A percentile compares a stretch with the other conserved stretches of the same genome.
These are phyloP conservation scores for Euleptes europaea DNA, from an alignment of 2,113 vertebrate genomes.

Conservation along the genomic window DNA sequence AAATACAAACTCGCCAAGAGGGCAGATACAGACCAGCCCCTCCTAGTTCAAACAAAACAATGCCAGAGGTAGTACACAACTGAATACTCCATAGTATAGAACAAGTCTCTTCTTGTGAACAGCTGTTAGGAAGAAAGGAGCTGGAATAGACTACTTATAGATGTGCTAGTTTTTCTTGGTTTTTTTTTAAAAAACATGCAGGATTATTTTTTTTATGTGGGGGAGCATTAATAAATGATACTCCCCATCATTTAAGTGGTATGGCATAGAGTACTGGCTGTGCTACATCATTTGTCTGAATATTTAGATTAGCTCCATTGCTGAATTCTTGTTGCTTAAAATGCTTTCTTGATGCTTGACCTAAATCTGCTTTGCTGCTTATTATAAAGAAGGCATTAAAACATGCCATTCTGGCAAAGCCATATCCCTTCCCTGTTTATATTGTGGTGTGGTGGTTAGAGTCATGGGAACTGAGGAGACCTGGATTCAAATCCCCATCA, in stretches of 20 bases:
- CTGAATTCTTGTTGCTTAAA: background rate
- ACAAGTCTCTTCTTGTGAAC: background rate
- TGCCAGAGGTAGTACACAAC: background rate
- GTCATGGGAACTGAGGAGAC: no score
- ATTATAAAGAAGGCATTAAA: background rate
- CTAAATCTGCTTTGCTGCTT: background rate
- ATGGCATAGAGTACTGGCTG: background rate
- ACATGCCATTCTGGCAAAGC: constrained; percentile 18
- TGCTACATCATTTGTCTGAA: background rate
- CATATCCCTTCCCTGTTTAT: constrained; percentile 33
- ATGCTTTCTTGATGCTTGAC: background rate
- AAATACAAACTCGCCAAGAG: no score
- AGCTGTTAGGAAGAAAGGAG: background rate
- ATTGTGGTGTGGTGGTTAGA: no score
- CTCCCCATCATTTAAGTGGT: background rate
- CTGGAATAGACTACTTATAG: background rate
- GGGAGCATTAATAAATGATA: background rate
- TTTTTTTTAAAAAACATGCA: no score
- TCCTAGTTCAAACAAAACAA: no score
- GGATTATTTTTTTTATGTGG: background rate
- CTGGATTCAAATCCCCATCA: no score
- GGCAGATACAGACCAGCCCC: no score
- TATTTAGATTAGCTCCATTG: background rate
- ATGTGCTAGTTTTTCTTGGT: background rate
- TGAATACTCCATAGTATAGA: background rate